Conservation (phyloP, 1,140 invertebrate genomes). For the Drosophila miranda region DNA sequence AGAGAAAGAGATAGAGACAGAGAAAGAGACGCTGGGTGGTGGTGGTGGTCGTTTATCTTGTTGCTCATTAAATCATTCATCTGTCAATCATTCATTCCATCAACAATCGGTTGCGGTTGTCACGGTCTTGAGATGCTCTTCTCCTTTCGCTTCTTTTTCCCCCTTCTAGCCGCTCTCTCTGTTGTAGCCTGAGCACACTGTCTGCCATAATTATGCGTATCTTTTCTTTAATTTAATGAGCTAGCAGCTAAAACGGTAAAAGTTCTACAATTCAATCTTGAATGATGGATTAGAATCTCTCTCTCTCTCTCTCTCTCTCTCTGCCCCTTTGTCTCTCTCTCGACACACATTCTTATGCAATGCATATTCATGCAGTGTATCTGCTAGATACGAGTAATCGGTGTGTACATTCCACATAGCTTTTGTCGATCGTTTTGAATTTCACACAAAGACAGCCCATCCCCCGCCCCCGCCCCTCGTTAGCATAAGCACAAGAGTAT, state of each 20-base stretch:
- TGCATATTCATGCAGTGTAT: too few species aligned
- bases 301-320: background rate
- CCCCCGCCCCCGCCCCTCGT: conserved; percentile 20
- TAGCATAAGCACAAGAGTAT: conserved; percentile 62
- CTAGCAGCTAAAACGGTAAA: background rate
- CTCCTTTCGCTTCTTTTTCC: conserved; percentile 5
- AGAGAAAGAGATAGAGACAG: too few species aligned
- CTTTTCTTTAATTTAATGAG: too few species aligned
- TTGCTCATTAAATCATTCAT: conserved; percentile 81
- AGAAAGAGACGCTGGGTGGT: background rate
- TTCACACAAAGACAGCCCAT: conserved; percentile 26
- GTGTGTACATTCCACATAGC: conserved; percentile 6
- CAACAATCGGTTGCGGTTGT: conserved; percentile 49
- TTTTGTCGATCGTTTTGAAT: conserved; percentile 50
- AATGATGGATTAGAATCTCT: conserved; percentile 38
- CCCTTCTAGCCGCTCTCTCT: background rate
- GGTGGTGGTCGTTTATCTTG: conserved; percentile 73
- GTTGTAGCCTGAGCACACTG: too few species aligned
- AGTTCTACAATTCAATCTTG: conserved; percentile 24
- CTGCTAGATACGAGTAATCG: conserved; percentile 8
- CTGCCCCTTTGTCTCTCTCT: too few species aligned
- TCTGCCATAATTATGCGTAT: conserved; percentile 54
- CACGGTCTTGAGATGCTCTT: conserved; percentile 30
- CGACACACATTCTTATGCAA: too few species aligned
- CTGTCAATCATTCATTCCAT: conserved; percentile 66